Conservation (phyloP, 2,113 vertebrate species). For the Xenopus laevis region DNA sequence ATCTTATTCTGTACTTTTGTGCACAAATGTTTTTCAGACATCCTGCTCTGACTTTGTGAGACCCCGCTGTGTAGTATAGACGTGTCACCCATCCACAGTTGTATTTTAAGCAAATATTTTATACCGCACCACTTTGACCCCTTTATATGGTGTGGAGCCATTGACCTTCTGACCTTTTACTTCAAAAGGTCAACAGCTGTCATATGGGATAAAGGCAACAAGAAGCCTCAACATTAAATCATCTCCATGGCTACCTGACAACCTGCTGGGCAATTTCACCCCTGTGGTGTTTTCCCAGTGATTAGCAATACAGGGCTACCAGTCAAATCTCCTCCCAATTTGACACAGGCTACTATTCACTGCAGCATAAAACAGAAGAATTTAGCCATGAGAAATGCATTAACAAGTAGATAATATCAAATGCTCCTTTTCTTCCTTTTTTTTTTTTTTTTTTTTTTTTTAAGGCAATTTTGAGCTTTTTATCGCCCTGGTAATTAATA, state of each 20-base stretch:
- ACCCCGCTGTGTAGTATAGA: neutral
- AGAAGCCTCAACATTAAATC: neutral
- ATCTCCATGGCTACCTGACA: conserved; percentile 18
- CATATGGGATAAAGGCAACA: conserved; percentile 19
- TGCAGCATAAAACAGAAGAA: no score
- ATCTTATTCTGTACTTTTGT: neutral
- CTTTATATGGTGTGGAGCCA: neutral
- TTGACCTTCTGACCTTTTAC: conserved; percentile 26
- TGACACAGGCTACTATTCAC: neutral
- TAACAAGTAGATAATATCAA: no score
- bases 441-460: no score
- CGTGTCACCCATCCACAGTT: neutral
- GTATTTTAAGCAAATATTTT: neutral
- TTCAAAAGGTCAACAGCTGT: conserved; percentile 38
- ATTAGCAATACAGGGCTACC: conserved; percentile 2
- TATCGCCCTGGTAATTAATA: no score
- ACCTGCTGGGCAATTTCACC: conserved; percentile 5
- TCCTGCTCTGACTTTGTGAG: neutral
- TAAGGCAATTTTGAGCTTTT: no score
- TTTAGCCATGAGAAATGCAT: no score
- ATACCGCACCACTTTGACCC: neutral
- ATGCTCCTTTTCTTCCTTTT: no score
- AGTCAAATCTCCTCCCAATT: neutral
- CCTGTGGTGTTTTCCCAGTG: neutral
- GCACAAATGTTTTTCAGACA: neutral